Conservation (phyloP, 1,140 invertebrate species). For the Caenorhabditis remanei region DNA sequence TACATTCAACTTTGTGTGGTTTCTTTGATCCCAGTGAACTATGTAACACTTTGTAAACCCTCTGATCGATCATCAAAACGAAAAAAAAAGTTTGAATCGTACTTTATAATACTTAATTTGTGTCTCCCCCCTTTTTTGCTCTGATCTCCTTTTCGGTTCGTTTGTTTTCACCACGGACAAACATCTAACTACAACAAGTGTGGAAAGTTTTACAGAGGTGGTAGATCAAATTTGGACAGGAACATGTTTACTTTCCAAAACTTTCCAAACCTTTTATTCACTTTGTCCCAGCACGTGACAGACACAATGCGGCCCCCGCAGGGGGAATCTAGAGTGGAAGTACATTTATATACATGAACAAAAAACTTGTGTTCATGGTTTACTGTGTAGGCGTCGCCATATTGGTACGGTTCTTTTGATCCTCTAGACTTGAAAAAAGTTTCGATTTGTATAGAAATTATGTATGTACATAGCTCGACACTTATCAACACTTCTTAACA, state of each 20-base stretch:
- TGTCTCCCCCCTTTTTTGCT: background rate
- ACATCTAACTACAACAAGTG: slow-evolving; percentile 13
- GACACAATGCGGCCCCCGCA: slow-evolving; percentile 16
- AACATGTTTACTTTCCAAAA: slow-evolving; percentile 45
- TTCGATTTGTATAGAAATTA: background rate
- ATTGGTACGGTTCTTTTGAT: slow-evolving; percentile 49
- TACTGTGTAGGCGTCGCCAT: slow-evolving; percentile 16
- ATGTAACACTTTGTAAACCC: background rate
- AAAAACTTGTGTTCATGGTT: slow-evolving; percentile 38
- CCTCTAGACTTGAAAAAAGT: background rate
- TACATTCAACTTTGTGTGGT: background rate
- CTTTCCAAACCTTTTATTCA: slow-evolving; percentile 10
- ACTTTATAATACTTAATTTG: background rate
- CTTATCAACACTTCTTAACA: background rate
- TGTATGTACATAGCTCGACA: slow-evolving; percentile 25
- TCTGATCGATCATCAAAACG: slow-evolving; percentile 18
- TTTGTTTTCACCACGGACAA: too few relatives aligned
- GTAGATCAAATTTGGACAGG: slow-evolving; percentile 3
- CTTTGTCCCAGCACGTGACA: slow-evolving; percentile 42
- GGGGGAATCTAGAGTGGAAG: slow-evolving; percentile 18
- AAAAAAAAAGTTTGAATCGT: background rate
- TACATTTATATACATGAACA: slow-evolving; percentile 8
- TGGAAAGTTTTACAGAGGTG: background rate
- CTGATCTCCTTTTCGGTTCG: background rate
- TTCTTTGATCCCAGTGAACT: slow-evolving; percentile 10